Percentiles rank a stretch among this genome's conserved stretches.
Evolutionary conservation across 1,140 invertebrate genomes (phyloP).

Genomic region (Spodoptera frugiperda): DNA sequence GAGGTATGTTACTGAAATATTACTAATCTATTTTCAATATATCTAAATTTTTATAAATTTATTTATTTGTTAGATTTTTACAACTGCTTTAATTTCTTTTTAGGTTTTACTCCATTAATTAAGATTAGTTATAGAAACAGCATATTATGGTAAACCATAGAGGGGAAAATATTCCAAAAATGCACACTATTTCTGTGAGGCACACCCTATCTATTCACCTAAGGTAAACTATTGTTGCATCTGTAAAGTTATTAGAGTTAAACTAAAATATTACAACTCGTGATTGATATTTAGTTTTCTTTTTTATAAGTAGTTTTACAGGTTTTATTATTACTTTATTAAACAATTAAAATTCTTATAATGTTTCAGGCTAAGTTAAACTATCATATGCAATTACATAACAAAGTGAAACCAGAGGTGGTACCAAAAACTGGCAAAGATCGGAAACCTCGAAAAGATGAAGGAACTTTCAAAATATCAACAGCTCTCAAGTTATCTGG

Average conservation of each 20-base stretch:
- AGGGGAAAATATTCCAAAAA: constrained; percentile 66
- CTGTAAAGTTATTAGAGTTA: background rate
- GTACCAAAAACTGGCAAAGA: constrained; percentile 53
- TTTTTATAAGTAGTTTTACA: no score
- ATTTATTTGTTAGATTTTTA: no score
- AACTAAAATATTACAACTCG: background rate
- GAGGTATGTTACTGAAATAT: no score
- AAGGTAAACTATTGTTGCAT: constrained; percentile 63
- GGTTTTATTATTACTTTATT: no score
- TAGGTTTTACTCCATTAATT: constrained; percentile 75
- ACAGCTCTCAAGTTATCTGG: constrained; percentile 71
- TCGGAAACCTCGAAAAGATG: constrained; percentile 68
- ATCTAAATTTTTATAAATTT: no score
- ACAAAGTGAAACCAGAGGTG: constrained; percentile 33
- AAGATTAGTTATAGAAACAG: constrained; percentile 76
- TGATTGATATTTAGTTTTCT: no score
- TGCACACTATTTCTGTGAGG: constrained; percentile 68
- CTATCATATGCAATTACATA: constrained; percentile 65
- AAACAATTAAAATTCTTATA: no score
- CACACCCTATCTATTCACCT: constrained; percentile 71
- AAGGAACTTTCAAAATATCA: constrained; percentile 57
- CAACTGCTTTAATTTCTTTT: constrained; percentile 43
- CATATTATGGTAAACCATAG: constrained; percentile 75
- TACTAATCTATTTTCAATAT: no score
- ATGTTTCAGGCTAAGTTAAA: constrained; percentile 69